These are phyloP conservation scores for Bothrops jararaca DNA, from an alignment of 2,113 vertebrate species.

Conservation along the genomic window DNA sequence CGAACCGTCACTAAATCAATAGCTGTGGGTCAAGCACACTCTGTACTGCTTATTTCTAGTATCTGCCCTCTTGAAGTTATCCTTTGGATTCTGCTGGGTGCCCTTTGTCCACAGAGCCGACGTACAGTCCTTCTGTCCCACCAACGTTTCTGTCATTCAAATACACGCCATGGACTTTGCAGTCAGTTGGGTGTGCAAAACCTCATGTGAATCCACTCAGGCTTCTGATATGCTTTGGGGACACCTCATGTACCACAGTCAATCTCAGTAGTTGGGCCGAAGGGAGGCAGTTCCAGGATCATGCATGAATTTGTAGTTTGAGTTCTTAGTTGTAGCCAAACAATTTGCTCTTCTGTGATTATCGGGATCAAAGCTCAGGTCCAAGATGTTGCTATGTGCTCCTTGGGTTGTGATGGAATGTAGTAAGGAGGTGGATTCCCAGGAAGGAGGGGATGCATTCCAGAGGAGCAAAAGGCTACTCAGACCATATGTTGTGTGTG, in stretches of 20 bases:
- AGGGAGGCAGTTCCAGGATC: too few relatives aligned
- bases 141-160: neutral
- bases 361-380: neutral
- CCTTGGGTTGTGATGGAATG: neutral
- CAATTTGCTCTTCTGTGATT: neutral
- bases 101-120: neutral
- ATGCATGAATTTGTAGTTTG: neutral
- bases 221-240: neutral
- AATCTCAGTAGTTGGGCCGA: too few relatives aligned
- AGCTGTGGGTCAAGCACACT: too few relatives aligned
- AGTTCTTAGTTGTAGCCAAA: neutral
- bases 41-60: neutral
- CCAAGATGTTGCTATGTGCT: too few relatives aligned
- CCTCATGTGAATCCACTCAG: neutral
- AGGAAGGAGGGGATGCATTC: too few relatives aligned
- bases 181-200: neutral
- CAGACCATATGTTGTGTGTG: too few relatives aligned
- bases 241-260: neutral
- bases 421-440: too few relatives aligned
- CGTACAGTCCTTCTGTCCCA: neutral
- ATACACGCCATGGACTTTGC: neutral
- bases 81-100: neutral
- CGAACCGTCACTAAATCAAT: too few relatives aligned
- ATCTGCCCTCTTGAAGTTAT: neutral
- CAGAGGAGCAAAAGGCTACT: too few relatives aligned